Evolutionary conservation across 1,140 invertebrate species (phyloP), one percentile per base, ranked within the genome.

Genomic region (Caenorhabditis tropicalis): DNA sequence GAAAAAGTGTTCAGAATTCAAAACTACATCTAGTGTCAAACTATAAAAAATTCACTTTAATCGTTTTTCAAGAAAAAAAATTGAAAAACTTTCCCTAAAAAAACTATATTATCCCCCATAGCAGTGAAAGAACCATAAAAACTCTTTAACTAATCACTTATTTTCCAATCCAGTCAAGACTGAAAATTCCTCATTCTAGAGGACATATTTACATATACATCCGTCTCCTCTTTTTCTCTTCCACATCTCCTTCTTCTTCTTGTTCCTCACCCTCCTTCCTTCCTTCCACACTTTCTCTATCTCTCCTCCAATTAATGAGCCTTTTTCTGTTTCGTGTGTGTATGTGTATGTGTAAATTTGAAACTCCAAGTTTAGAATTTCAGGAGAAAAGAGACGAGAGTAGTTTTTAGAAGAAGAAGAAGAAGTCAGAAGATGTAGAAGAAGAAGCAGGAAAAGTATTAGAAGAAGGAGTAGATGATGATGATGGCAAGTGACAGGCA

Each of bases 341-440:
- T 74, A 21, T 74, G 65, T 46, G 43, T 74, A 16, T 81, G 27
- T 51, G 46, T 31, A 51, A 81, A 81, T 56, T 53, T 36, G 79
- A 81, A 81, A 81, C 79, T 49, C 24, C 39, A 79, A 79, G 46
- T 56, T 27, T 58, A 82, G 53, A 58, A 43, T 82, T 82, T 58
- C 53, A 82, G 81, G 36, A 81, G 49, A 81, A n/a, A n/a, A n/a
- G n/a, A n/a, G n/a, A n/a, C n/a, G 24, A 56, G 53, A 27, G 9
- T 21, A 56, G 53, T 27, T 27, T 19, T 27, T 56, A 43, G 53
- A 19, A 27, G 58, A 15, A 65, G 16, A 7, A 65, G n/a, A 74
- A 43, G 65, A 24, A 33, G 53, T 56, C 53, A 56, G 53, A 56
- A 56, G 53, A 56, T 24, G 53, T 56, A 24, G 21, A 10, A 24